Percentiles rank a stretch among this genome's conserved stretches.
Evolutionary conservation across 2,888 invertebrate species (phyloP).

Genomic region (Diarsia brunnea): DNA sequence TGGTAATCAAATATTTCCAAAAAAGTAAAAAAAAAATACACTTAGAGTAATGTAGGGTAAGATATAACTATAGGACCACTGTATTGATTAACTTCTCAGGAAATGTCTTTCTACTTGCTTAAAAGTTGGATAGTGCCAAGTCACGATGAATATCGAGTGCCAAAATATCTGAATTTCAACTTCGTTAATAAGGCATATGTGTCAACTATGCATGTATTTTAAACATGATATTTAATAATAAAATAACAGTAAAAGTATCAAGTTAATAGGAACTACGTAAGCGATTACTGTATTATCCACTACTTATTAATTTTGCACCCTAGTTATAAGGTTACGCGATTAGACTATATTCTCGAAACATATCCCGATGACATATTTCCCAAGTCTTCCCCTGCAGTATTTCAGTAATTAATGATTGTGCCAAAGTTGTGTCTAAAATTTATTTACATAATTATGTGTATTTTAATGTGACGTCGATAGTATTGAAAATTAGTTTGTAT

Average conservation of each 20-base stretch:
- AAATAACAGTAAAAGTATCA: slow-evolving; percentile 67
- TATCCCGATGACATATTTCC: slow-evolving; percentile 85
- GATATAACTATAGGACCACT: slow-evolving; percentile 87
- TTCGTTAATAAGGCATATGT: slow-evolving; percentile 63
- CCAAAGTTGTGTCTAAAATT: slow-evolving; percentile 86
- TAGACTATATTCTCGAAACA: slow-evolving; percentile 84
- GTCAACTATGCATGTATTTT: slow-evolving; percentile 51
- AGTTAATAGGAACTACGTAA: slow-evolving; percentile 69
- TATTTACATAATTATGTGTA: slow-evolving; percentile 70
- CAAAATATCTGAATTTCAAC: slow-evolving; percentile 75
- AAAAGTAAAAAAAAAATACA: slow-evolving; percentile 85
- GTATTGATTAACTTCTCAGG: slow-evolving; percentile 80
- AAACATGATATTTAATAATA: slow-evolving; percentile 51
- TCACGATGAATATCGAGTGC: slow-evolving; percentile 81
- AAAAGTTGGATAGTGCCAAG: slow-evolving; percentile 81
- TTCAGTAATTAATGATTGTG: slow-evolving; percentile 85
- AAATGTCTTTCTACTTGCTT: slow-evolving; percentile 74
- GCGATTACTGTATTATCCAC: slow-evolving; percentile 79
- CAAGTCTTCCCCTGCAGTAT: slow-evolving; percentile 89
- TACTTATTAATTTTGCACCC: slow-evolving; percentile 87
- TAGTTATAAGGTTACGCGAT: slow-evolving; percentile 83
- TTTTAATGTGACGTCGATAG: slow-evolving; percentile 73
- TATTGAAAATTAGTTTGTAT: slow-evolving; percentile 74
- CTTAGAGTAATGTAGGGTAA: slow-evolving; percentile 83
- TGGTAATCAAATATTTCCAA: slow-evolving; percentile 87